Conservation (phyloP, 2,113 vertebrate species). For the Mirounga angustirostris region DNA sequence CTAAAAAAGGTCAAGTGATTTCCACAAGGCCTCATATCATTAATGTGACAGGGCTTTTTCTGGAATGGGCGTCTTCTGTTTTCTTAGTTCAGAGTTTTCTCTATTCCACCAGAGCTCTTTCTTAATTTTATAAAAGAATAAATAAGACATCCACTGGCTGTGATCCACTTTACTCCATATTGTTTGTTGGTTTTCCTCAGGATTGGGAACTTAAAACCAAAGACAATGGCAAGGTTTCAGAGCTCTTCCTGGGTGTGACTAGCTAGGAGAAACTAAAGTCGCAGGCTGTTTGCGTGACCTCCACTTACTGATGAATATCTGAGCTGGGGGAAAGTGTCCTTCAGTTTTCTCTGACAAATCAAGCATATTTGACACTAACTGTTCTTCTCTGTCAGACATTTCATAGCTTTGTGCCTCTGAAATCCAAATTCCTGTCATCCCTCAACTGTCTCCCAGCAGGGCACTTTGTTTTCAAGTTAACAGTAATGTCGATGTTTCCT, state of each 20-base stretch:
- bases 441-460: background rate
- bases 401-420: conserved; percentile 57
- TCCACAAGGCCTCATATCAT: background rate
- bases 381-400: conserved; percentile 71
- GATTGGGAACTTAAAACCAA: background rate
- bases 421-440: conserved; percentile 49
- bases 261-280: background rate
- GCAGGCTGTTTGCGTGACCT: conserved; percentile 45
- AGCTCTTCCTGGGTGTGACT: background rate
- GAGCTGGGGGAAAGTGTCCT: conserved; percentile 46
- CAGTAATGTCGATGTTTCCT: background rate
- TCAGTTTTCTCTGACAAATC: conserved; percentile 71
- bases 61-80: background rate
- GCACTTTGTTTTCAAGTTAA: conserved; percentile 66
- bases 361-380: conserved; percentile 65
- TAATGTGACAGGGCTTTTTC: background rate
- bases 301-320: conserved; percentile 63
- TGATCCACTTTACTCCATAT: background rate
- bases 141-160: background rate
- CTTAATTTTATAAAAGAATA: background rate
- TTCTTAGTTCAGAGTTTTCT: background rate
- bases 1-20: background rate
- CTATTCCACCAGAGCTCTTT: background rate
- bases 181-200: background rate
- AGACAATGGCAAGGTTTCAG: conserved; percentile 52